These are phyloP conservation scores for Eudemis profundana DNA, from an alignment of 2,888 invertebrate species.

Conservation along the genomic window DNA sequence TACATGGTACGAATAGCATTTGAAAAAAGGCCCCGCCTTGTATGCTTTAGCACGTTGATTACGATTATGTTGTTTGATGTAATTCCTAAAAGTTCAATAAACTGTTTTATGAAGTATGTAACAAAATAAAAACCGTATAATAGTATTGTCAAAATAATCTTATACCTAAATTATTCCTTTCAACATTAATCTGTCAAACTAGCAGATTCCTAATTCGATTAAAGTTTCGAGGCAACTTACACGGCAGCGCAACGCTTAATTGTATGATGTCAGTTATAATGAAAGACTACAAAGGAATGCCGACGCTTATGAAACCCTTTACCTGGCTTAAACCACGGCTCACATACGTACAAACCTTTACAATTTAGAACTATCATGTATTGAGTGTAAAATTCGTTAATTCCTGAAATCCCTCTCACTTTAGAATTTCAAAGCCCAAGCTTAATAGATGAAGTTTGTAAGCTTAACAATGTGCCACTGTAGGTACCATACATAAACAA, in stretches of 20 bases:
- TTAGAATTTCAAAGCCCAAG: neutral
- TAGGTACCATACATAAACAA: no score
- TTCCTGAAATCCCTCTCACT: conserved; percentile 7
- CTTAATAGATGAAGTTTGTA: neutral
- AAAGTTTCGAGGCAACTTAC: neutral
- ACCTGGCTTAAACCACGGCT: conserved; percentile 1
- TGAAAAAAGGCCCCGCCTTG: conserved; percentile 2
- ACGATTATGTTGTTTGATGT: conserved; percentile 1
- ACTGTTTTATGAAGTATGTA: neutral
- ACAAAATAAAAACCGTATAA: neutral
- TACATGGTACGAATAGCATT: conserved; percentile 16
- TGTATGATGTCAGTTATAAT: conserved; percentile 35
- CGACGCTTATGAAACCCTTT: conserved; percentile 32
- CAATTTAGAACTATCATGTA: conserved; percentile 5
- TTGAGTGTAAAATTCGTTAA: neutral
- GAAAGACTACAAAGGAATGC: conserved; percentile 28
- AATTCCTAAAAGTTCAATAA: neutral
- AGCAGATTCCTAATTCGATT: conserved; percentile 7
- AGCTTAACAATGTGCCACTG: neutral
- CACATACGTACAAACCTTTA: conserved; percentile 4
- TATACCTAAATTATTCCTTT: neutral
- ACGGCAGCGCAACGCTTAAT: conserved; percentile 27
- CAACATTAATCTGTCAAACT: neutral
- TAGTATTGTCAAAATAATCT: neutral
- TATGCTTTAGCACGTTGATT: neutral